A percentile compares a stretch with the other conserved stretches of the same genome.
These are phyloP conservation scores for Rachycentron canadum DNA, from an alignment of 2,797 vertebrate genomes.

Conservation along the genomic window DNA sequence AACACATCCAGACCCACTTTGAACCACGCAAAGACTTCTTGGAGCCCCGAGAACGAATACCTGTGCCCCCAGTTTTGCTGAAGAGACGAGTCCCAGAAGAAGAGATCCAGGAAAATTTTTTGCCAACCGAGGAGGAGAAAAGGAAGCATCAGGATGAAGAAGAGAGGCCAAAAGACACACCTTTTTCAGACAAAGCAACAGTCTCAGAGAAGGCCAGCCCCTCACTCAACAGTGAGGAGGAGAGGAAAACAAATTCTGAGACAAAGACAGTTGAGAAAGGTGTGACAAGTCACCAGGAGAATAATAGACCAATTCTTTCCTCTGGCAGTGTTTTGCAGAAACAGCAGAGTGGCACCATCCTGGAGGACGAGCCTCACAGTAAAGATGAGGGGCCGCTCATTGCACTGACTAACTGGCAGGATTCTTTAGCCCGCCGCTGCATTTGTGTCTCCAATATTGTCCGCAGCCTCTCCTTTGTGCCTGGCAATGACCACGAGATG, in stretches of 20 bases:
- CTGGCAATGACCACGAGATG: conserved; percentile 99
- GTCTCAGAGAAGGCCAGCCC: conserved; percentile 72
- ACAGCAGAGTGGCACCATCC: conserved; percentile 88
- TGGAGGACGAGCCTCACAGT: conserved; percentile 98
- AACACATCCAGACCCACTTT: conserved; percentile 99
- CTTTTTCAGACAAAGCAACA: conserved; percentile 70
- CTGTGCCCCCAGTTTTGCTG: conserved; percentile 72
- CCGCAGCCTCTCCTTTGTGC: conserved; percentile 98
- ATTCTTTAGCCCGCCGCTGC: conserved; percentile 95
- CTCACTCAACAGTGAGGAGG: conserved; percentile 80
- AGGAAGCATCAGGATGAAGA: conserved; percentile 77
- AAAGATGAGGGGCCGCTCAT: conserved; percentile 97
- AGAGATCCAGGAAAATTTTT: conserved; percentile 65
- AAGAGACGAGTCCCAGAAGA: conserved; percentile 70
- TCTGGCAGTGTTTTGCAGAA: conserved; percentile 83
- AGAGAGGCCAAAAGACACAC: conserved; percentile 60
- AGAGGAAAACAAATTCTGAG: conserved; percentile 79
- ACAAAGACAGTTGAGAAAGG: conserved; percentile 76
- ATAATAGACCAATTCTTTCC: conserved; percentile 84
- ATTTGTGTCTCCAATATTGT: conserved; percentile 98
- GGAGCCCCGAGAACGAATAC: conserved; percentile 84
- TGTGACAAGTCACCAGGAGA: conserved; percentile 81
- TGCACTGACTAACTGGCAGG: conserved; percentile 96
- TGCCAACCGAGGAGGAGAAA: conserved; percentile 80
- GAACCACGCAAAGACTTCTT: conserved; percentile 91